Evolutionary conservation across 2,888 invertebrate species (phyloP).

Genomic region (Euspilapteryx auroguttella): DNA sequence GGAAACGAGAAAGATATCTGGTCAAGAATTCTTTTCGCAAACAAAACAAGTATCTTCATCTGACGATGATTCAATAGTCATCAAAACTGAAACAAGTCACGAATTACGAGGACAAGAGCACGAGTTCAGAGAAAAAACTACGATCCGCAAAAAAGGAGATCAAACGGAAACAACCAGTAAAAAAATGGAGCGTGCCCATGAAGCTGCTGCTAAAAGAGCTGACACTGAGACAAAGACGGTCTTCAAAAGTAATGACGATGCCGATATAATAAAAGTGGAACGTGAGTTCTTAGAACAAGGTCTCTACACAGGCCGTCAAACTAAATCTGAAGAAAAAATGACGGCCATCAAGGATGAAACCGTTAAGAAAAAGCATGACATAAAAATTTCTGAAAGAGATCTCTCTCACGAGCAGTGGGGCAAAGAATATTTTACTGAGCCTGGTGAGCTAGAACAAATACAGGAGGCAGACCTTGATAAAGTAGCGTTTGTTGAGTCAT

Average conservation of each 20-base stretch:
- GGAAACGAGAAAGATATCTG: slow-evolving; percentile 48
- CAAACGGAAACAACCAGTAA: slow-evolving; percentile 53
- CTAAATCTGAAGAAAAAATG: slow-evolving; percentile 51
- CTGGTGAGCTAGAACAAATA: slow-evolving; percentile 45
- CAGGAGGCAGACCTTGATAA: slow-evolving; percentile 45
- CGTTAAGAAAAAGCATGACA: slow-evolving; percentile 44
- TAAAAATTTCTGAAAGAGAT: slow-evolving; percentile 55
- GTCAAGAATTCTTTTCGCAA: slow-evolving; percentile 48
- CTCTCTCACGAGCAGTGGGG: slow-evolving; percentile 56
- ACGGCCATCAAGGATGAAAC: slow-evolving; percentile 52
- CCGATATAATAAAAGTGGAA: slow-evolving; percentile 38
- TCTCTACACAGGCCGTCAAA: slow-evolving; percentile 41
- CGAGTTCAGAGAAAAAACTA: slow-evolving; percentile 49
- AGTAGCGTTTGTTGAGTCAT: slow-evolving; percentile 42
- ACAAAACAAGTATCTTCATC: slow-evolving; percentile 51
- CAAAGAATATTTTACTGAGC: slow-evolving; percentile 54
- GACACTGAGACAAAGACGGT: slow-evolving; percentile 50
- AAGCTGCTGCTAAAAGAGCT: slow-evolving; percentile 45
- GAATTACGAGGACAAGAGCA: slow-evolving; percentile 51
- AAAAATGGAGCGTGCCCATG: slow-evolving; percentile 53
- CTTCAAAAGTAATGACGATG: slow-evolving; percentile 40
- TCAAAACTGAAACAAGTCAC: slow-evolving; percentile 48
- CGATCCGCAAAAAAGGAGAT: slow-evolving; percentile 39
- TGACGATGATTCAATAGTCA: slow-evolving; percentile 47
- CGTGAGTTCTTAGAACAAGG: slow-evolving; percentile 48